phyloP scores from a whole-genome alignment of 2,113 vertebrate genomes.

The Trogon melanurus region DNA sequence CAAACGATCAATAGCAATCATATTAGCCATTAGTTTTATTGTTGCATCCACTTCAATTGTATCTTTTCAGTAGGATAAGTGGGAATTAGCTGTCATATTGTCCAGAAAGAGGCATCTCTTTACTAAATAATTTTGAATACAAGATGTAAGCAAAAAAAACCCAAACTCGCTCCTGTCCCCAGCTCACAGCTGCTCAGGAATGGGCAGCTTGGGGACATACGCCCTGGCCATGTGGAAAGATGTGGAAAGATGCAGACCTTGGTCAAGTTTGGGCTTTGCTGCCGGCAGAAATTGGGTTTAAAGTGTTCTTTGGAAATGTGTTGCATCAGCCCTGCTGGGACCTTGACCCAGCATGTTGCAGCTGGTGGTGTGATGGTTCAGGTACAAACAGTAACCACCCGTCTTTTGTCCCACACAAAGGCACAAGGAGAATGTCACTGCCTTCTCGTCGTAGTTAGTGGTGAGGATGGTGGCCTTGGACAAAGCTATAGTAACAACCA shows the following conservation, averaged over 20 bases:
- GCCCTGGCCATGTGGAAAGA: background rate
- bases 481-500: background rate
- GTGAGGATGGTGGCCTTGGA: background rate
- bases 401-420: background rate
- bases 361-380: background rate
- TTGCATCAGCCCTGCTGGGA: background rate
- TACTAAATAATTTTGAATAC: background rate
- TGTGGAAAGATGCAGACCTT: background rate
- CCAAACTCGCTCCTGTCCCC: background rate
- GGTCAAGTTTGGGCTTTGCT: background rate
- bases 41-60: slow-evolving; percentile 26
- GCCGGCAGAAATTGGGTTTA: background rate
- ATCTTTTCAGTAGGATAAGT: slow-evolving; percentile 3
- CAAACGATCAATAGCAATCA: slow-evolving; percentile 47
- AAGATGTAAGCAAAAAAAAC: background rate
- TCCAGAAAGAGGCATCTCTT: background rate
- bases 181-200: background rate
- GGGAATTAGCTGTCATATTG: background rate
- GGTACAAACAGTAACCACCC: background rate
- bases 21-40: slow-evolving; percentile 42
- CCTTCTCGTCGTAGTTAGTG: background rate
- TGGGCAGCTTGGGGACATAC: background rate
- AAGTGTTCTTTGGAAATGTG: background rate
- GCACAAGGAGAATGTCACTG: background rate
- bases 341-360: background rate